Conservation (phyloP, 37 sponge, comb jelly and placozoan species). For the Ephydatia muelleri region DNA sequence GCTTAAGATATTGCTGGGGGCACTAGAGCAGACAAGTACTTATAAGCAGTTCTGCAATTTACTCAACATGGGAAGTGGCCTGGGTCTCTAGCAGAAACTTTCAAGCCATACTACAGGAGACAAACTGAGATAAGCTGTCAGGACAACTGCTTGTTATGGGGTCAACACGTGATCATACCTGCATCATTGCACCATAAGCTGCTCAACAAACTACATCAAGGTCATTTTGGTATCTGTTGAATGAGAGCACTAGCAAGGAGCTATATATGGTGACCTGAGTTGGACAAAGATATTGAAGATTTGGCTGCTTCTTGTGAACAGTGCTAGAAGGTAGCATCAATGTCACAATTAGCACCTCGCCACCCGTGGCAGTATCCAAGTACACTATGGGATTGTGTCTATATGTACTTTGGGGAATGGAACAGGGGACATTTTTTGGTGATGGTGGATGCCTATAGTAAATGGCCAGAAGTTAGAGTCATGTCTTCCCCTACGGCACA, state of each 20-base stretch:
- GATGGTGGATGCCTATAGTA: conserved; percentile 19
- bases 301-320: conserved; percentile 3
- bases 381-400: conserved; percentile 16
- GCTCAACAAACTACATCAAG: conserved; percentile 7
- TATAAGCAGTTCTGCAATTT: conserved; percentile 41
- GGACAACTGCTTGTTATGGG: conserved; percentile 17
- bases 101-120: not conserved
- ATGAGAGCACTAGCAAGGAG: conserved; percentile 31
- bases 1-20: conserved; percentile 2
- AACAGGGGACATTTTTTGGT: not conserved
- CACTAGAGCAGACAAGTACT: conserved; percentile 24
- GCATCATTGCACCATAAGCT: not conserved
- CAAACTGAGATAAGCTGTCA: conserved; percentile 6
- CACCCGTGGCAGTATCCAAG: conserved; percentile 26
- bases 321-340: not conserved
- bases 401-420: conserved; percentile 25
- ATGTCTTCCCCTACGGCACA: conserved; percentile 18
- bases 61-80: conserved; percentile 41
- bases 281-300: conserved; percentile 18
- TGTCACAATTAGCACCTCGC: not conserved
- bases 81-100: not conserved
- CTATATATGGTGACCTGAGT: conserved; percentile 32
- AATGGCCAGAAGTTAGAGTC: conserved; percentile 33
- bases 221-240: conserved; percentile 12
- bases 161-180: conserved; percentile 11